A percentile compares a stretch with the other conserved stretches of the same genome.
These are phyloP conservation scores for Glyphotaelius pellucidus DNA, from an alignment of 2,888 invertebrate genomes.

Conservation along the genomic window DNA sequence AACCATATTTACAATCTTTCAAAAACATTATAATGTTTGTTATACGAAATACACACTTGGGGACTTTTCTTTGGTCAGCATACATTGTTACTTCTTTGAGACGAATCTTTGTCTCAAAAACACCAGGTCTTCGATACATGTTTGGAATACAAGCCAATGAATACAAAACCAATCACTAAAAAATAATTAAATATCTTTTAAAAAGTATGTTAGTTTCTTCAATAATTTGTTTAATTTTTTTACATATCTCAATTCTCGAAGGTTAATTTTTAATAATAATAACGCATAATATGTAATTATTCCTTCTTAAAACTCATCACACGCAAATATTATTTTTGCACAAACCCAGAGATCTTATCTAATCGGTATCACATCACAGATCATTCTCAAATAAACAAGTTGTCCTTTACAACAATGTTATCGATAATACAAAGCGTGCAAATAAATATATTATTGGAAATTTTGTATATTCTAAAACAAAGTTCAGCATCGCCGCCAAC, in stretches of 20 bases:
- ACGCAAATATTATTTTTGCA: constrained; percentile 37
- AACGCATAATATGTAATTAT: background rate
- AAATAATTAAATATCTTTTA: background rate
- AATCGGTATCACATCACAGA: constrained; percentile 34
- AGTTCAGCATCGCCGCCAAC: background rate
- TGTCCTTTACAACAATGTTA: background rate
- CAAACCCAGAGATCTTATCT: constrained; percentile 44
- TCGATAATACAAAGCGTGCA: constrained; percentile 12
- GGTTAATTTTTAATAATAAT: background rate
- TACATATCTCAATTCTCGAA: background rate
- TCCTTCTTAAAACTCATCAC: background rate
- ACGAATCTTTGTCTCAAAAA: background rate
- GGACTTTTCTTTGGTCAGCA: constrained; percentile 31
- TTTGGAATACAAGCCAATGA: constrained; percentile 13
- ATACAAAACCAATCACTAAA: constrained; percentile 10
- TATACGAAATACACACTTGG: background rate
- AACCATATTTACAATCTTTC: background rate
- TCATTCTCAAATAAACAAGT: constrained; percentile 15
- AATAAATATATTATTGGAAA: constrained; percentile 22
- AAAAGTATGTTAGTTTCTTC: background rate
- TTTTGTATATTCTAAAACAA: background rate
- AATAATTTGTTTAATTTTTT: background rate
- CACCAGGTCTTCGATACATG: background rate
- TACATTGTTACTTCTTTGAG: constrained; percentile 4
- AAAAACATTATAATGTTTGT: background rate